A percentile compares a stretch with the other conserved stretches of the same genome.
These are phyloP conservation scores for Cephalopterus ornatus DNA, from an alignment of 2,113 vertebrate species.

Conservation along the genomic window DNA sequence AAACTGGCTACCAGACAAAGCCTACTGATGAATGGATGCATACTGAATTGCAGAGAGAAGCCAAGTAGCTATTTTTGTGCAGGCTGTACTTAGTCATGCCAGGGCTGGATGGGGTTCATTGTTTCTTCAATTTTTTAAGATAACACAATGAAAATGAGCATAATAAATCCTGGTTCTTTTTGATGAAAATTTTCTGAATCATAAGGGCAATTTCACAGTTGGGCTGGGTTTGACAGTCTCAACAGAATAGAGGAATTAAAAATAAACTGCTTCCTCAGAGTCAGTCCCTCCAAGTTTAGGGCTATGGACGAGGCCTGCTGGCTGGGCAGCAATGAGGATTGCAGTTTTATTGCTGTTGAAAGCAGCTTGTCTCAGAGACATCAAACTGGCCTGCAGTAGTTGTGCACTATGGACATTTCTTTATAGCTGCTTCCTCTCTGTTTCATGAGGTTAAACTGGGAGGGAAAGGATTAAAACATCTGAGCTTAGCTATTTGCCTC, in stretches of 20 bases:
- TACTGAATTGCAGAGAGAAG: background rate
- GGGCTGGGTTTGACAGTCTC: background rate
- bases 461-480: background rate
- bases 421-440: background rate
- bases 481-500: background rate
- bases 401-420: background rate
- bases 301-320: accelerated
- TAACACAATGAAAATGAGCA: background rate
- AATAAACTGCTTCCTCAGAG: background rate
- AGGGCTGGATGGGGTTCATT: background rate
- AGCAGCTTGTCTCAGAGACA: background rate
- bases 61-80: background rate
- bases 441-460: background rate
- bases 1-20: background rate
- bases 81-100: background rate
- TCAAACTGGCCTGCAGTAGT: background rate
- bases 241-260: background rate
- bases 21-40: background rate
- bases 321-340: background rate
- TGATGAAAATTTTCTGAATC: background rate
- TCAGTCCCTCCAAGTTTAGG: background rate
- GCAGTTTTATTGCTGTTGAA: background rate
- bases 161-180: background rate
- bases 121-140: background rate
- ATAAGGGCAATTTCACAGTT: background rate